Evolutionary conservation across 2,113 vertebrate genomes (phyloP).

Genomic region (Fregata magnificens): DNA sequence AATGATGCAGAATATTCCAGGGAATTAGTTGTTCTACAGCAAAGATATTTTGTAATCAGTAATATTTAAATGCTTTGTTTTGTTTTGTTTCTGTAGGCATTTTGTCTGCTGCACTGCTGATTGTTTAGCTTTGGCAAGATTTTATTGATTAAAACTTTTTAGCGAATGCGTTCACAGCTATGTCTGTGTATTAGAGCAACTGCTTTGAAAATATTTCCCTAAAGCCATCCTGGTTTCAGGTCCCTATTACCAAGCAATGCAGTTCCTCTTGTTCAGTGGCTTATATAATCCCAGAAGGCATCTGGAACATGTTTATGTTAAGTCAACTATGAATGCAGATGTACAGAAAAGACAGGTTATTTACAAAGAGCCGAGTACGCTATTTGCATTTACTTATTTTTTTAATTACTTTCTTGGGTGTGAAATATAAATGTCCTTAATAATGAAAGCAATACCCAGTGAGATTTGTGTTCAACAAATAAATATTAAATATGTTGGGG

Average conservation of each 20-base stretch:
- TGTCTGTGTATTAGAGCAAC: not conserved
- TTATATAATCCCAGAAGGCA: not conserved
- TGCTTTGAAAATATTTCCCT: not conserved
- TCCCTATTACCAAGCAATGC: not conserved
- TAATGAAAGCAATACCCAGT: constrained; percentile 50
- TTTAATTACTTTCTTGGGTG: constrained; percentile 33
- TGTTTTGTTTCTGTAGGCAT: not conserved
- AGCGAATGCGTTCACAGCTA: not conserved
- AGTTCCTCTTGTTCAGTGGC: not conserved
- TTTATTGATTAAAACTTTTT: not conserved
- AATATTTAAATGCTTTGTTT: not conserved
- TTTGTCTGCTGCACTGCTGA: not conserved
- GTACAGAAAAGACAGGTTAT: constrained; percentile 42
- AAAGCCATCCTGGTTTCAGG: not conserved
- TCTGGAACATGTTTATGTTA: constrained; percentile 46
- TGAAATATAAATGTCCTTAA: constrained; percentile 40
- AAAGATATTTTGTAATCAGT: not conserved
- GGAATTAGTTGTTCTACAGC: not conserved
- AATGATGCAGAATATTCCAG: not conserved
- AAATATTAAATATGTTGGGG: constrained; percentile 30
- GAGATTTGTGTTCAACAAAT: constrained; percentile 31
- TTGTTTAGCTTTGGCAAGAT: not conserved
- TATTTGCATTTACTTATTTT: not conserved
- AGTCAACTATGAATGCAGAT: constrained; percentile 5
- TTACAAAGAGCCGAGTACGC: constrained; percentile 30